Conservation (phyloP, 2,888 invertebrate genomes). For the Zeuzera pyrina region DNA sequence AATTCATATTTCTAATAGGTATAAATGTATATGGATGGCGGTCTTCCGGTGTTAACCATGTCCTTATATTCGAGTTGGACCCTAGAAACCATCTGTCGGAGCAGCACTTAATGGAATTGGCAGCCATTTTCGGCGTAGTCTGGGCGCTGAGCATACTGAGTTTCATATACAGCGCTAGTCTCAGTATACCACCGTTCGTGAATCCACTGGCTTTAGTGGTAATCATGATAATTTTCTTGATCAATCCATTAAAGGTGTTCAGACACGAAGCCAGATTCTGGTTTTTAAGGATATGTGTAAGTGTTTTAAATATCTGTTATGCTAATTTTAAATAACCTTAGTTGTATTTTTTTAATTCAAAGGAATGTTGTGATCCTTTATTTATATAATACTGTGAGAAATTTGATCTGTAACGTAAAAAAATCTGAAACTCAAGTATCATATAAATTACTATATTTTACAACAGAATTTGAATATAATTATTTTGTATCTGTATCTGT, state of each 20-base stretch:
- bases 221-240: constrained; percentile 86
- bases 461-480: no score
- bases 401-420: no score
- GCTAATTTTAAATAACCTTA: no score
- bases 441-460: no score
- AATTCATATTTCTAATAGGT: constrained; percentile 95
- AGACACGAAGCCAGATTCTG: constrained; percentile 95
- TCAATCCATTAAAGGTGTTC: constrained; percentile 94
- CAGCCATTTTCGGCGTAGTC: constrained; percentile 93
- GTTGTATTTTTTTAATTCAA: no score
- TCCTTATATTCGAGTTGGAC: constrained; percentile 96
- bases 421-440: no score
- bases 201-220: constrained; percentile 90
- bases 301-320: no score
- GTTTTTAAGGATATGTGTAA: constrained; percentile 90
- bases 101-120: constrained; percentile 95
- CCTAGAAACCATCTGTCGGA: constrained; percentile 95
- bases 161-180: constrained; percentile 82
- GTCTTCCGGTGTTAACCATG: constrained; percentile 97
- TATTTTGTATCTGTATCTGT: no score
- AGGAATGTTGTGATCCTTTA: no score
- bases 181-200: constrained; percentile 93
- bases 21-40: constrained; percentile 98
- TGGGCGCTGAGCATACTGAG: constrained; percentile 94
- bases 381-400: no score